Conservation (phyloP, 2,113 vertebrate genomes). For the Carollia perspicillata region DNA sequence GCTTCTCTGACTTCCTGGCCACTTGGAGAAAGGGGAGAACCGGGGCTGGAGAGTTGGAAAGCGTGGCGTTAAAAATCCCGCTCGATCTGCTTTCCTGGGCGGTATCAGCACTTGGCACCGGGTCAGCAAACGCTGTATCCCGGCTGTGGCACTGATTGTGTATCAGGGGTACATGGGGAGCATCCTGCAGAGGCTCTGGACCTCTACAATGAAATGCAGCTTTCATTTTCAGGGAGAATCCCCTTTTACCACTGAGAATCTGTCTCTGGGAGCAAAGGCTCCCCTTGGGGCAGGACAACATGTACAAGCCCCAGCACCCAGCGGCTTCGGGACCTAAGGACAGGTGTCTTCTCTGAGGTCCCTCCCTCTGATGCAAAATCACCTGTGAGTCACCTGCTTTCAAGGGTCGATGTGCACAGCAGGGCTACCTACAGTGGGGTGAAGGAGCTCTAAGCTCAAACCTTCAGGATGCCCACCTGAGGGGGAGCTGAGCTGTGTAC, state of each 20-base stretch:
- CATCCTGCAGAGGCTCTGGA: neutral
- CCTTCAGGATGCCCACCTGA: fast-evolving
- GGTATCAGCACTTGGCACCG: fast-evolving
- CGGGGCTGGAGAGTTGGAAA: neutral
- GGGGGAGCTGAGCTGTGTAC: neutral
- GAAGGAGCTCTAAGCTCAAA: fast-evolving
- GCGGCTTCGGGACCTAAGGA: neutral
- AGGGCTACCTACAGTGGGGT: neutral
- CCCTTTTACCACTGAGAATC: neutral
- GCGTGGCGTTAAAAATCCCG: fast-evolving
- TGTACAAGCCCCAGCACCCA: neutral
- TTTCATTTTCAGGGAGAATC: neutral
- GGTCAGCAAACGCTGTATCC: neutral
- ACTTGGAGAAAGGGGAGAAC: neutral
- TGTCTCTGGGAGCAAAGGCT: neutral
- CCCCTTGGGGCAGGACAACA: neutral
- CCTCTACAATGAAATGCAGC: neutral
- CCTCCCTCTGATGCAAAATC: neutral
- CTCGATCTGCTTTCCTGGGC: neutral
- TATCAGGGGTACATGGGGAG: fast-evolving
- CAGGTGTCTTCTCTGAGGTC: neutral
- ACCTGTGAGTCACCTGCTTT: neutral
- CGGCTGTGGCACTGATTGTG: neutral
- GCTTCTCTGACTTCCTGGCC: neutral
- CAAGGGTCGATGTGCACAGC: fast-evolving